Evolutionary conservation across 2,797 vertebrate genomes (phyloP), one percentile per base, ranked within the genome.

Genomic region (Alcedo quadribrachys): DNA sequence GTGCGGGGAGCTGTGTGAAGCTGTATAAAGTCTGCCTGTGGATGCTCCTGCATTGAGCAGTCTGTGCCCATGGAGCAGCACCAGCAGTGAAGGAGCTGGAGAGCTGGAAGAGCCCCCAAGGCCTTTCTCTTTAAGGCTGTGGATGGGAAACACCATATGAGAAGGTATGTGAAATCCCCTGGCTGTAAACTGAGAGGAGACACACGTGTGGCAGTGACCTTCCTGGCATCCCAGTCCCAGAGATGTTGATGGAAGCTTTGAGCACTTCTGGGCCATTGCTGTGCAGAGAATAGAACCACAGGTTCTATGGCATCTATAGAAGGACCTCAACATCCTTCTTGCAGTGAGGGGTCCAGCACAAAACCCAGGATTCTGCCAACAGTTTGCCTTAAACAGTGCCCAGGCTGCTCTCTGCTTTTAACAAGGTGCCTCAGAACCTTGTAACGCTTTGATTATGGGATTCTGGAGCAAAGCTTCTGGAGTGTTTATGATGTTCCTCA

Each of bases 181-280:
- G 2, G 28, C 51, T 85, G 68, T 83, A 82, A 80, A 86, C 18
- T 8, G 46, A 90, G 37, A 1, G 16, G 28, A 53, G 40, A 54
- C 45, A 37, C 50, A 4, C 21, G 13, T 1, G 4, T 2, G 43
- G 57, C 74, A 50, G 60, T 1, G 25, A 84, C 55, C 60, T 45
- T 45, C 33, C 67, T 55, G 42, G 40, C 40, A 58, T 0, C 3
- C 1, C 6, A 79, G 74, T 25, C 46, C 76, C 80, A 79, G 62
- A 43, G 75, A 84, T 32, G 60, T 57, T 37, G 42, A 11, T 57
- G 62, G 58, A 27, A 84, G 51, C 63, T 60, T 77, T 32, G 70
- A 51, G 30, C 32, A 13, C 62, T 69, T 25, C 3, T 0, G 2
- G 0, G 2, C 2, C 9, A 2, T 42, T 61, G 68, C 62, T 28